Evolutionary conservation across 2,797 vertebrate genomes (phyloP), one percentile per base, ranked within the genome.

Genomic region (Geotrypetes seraphini): DNA sequence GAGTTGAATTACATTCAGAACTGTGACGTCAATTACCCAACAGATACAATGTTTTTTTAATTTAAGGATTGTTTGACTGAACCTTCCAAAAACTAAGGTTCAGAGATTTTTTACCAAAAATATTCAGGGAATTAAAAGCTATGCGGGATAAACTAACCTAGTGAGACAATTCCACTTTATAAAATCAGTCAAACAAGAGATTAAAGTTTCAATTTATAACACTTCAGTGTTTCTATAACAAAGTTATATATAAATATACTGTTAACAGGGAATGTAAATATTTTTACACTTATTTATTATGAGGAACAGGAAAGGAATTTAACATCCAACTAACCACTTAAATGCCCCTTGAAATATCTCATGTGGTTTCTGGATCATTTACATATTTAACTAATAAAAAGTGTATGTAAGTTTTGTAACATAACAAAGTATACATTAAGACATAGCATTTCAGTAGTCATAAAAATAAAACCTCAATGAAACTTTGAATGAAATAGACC

Each of bases 221-320:
- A 81, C 69, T 73, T 79, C 57, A 58, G 14, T 83, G 72, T 78
- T 84, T 83, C 78, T 57, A 57, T 69, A 69, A 74, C 48, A 54
- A 66, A 75, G 72, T 63, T 57, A 70, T 71, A 77, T 78, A 80
- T 79, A 83, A 79, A 79, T 69, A 68, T 53, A 66, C 63, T 35
- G 59, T n/a, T 57, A 66, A 57, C 63, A 70, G 50, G 47, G 49
- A 73, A 72, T 49, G 57, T 79, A 85, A 84, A 85, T 80, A 81
- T 79, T 76, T 75, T 69, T 59, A 46, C 63, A 58, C 52, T 70
- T 68, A 68, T 73, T 83, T 78, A 78, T 54, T 50, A 16, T 51
- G 53, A 47, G 53, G 43, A 73, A 79, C 74, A 79, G 71, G 63
- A 69, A 69, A 75, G 73, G 79, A 83, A 84, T 84, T 76, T 74